phyloP scores from a whole-genome alignment of 2,113 vertebrate species.

The Hiodon alosoides region DNA sequence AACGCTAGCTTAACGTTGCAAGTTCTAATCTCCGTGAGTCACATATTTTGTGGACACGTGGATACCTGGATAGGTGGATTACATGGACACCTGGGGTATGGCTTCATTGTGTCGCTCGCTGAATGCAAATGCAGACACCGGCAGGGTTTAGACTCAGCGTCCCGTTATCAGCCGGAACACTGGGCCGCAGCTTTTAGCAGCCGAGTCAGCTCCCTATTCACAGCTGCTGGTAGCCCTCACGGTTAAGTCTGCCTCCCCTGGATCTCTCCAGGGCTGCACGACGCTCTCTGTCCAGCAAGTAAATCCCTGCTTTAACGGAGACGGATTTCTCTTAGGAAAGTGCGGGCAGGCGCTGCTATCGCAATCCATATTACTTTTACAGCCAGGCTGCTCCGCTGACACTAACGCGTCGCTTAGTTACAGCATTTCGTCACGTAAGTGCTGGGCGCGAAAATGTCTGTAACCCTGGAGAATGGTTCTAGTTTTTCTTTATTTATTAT shows the following conservation, averaged over 20 bases:
- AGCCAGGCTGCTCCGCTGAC: not conserved
- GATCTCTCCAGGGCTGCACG: not conserved
- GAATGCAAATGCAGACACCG: constrained; percentile 54
- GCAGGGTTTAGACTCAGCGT: constrained; percentile 50
- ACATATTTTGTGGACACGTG: not conserved
- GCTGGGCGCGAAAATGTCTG: constrained; percentile 34
- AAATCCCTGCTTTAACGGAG: constrained; percentile 5
- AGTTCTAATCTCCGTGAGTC: not conserved
- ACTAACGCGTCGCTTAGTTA: not conserved
- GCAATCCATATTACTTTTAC: not conserved
- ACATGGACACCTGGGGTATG: constrained; percentile 34
- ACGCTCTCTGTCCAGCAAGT: constrained; percentile 15
- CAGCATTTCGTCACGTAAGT: constrained; percentile 22
- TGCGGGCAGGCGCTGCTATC: not conserved
- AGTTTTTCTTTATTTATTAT: constrained; percentile 30
- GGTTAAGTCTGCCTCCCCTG: constrained; percentile 36
- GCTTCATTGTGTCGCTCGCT: constrained; percentile 48
- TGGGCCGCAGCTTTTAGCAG: constrained; percentile 40
- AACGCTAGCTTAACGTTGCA: not conserved
- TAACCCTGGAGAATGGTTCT: constrained; percentile 2
- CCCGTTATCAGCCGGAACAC: constrained; percentile 51
- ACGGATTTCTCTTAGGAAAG: not conserved
- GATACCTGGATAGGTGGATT: not conserved
- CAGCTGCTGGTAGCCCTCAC: constrained; percentile 42
- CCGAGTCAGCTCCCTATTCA: constrained; percentile 34